phyloP scores from a whole-genome alignment of 92 coral and sea anemone genomes.

The Phenganax subtilis region DNA sequence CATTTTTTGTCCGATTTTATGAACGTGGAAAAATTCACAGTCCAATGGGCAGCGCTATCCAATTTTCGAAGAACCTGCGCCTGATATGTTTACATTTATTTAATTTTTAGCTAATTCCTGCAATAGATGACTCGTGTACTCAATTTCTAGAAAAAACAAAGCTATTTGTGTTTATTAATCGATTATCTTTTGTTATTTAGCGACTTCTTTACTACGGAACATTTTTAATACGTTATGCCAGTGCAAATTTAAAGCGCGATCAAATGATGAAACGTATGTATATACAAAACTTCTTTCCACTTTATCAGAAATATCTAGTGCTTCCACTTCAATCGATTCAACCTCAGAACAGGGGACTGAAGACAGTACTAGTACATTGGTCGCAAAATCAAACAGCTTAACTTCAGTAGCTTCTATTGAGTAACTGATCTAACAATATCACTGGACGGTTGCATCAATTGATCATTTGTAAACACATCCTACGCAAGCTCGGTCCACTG shows the following conservation, averaged over 20 bases:
- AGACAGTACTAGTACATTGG: slow-evolving; percentile 27
- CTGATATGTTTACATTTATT: neutral
- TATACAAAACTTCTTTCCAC: slow-evolving; percentile 14
- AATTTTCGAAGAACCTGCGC: no score
- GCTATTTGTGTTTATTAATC: neutral
- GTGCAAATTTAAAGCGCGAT: slow-evolving; percentile 6
- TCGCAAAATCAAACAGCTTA: slow-evolving; percentile 20
- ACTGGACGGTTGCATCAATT: neutral
- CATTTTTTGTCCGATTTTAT: no score
- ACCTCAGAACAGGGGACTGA: slow-evolving; percentile 16
- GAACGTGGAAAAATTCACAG: no score
- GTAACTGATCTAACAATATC: neutral
- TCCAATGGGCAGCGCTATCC: no score
- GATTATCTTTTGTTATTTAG: neutral
- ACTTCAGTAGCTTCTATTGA: slow-evolving; percentile 29
- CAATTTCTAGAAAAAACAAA: neutral
- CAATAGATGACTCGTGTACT: neutral
- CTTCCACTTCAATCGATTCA: slow-evolving; percentile 16
- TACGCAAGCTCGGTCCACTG: no score
- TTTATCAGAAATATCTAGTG: slow-evolving; percentile 13
- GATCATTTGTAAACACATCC: no score
- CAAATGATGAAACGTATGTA: slow-evolving; percentile 20
- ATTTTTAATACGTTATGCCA: slow-evolving; percentile 29
- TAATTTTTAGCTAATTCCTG: neutral
- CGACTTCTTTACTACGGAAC: slow-evolving; percentile 24